Evolutionary conservation across 2,113 vertebrate genomes (phyloP), one percentile per base, ranked within the genome.

Genomic region (Phoenicopterus ruber): DNA sequence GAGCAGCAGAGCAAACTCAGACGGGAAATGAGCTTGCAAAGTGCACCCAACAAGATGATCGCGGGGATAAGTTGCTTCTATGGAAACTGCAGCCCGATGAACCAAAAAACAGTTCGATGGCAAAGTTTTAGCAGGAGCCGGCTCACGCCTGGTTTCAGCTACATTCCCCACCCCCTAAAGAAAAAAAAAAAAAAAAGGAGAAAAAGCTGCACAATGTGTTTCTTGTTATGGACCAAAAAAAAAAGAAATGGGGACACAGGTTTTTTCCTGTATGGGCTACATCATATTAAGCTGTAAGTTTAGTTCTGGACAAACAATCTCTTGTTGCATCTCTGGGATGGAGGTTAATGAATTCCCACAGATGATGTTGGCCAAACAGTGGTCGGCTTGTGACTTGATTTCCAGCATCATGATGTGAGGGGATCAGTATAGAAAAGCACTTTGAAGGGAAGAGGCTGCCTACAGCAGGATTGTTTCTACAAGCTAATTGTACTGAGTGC

Each of bases 401-500:
- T 97, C 95, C 84, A 95, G 93, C 95, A 95, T 94, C 97, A 95
- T 96, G 96, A 96, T 96, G 96, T 97, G 97, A 97, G 96, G 88
- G 96, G 97, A 98, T 97, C 97, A 97, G 96, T 96, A 97, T 96
- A 98, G 97, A 98, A 96, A 97, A 97, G 97, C 95, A 98, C 98
- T 98, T 98, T 98, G 97, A 98, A 98, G 98, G 94, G 98, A 97
- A 98, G 97, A 98, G 95, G 94, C 97, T 97, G 98, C 97, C 97
- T 97, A 97, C 96, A 97, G 97, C 98, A 97, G 97, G 97, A 97
- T 98, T 98, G 98, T 98, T 98, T 98, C 98, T 98, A 96, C 97
- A 97, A 98, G 98, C 97, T 98, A 98, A 98, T 98, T 97, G 98
- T 98, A 95, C 98, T 94, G 97, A 97, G 98, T 94, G 98, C 98